Base-by-base conservation (phyloP, 2,888 invertebrate genomes). In the Polydrusus cervinus region DNA sequence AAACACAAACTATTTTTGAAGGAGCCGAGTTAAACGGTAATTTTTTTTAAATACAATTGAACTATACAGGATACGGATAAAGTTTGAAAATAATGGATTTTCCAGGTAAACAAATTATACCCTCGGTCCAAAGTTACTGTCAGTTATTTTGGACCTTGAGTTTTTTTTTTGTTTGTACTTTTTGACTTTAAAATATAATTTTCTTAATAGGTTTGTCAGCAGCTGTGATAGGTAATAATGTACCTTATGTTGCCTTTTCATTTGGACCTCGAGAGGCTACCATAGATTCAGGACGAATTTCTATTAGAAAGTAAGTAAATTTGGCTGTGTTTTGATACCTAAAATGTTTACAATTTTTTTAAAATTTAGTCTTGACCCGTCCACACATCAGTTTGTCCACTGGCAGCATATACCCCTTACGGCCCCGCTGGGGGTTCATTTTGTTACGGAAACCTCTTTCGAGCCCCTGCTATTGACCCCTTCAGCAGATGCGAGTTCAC, bases 181-280 rank as follows among this genome's bases (percentile, higher is more conserved):
- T n/a, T n/a, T n/a, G n/a, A n/a, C n/a, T n/a, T n/a, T n/a, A n/a
- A n/a, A n/a, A n/a, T n/a, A n/a, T n/a, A 25, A 25, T 25, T 25
- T 25, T 25, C 5, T 25, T 25, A 25, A 82, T 80, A 66, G 83
- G 83, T 71, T 65, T 86, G 61, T 79, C 85, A 9, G 74, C 82
- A 1, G 80, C 82, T 40, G 62, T 78, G 10, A 81, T 83, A 66
- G 79, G 82, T 13, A 78, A 34, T 34, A 34, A 78, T 13, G 65
- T 77, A n/a, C 76, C 81, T 65, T 86, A 84, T 76, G 77, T 87
- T 61, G 85, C 85, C 5, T 81, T 87, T 20, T 84, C 84, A 9
- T 85, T 84, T 20, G 83, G 84, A 16, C 82, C 83, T 75, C 67
- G 83, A 53, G 78, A 81, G 53, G 80, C 84, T 68, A 81, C 84